Base-by-base conservation (phyloP, 2,888 invertebrate genomes). In the Acanthacorydalis orientalis region DNA sequence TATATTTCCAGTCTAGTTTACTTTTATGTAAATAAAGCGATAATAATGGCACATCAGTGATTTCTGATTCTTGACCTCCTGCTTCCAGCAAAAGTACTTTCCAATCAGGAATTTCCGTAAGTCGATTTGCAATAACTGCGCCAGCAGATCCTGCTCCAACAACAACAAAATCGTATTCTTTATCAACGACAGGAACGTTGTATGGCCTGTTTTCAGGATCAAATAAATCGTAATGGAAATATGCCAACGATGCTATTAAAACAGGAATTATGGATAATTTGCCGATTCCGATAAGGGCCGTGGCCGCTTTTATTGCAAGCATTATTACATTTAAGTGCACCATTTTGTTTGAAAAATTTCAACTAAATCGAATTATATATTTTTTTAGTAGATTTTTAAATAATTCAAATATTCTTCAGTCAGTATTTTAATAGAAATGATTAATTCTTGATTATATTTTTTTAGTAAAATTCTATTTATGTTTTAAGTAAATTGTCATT, bases 1-100 rank as follows among this genome's bases (percentile, higher is more conserved):
- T 75, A 66, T 88, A 91, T 57, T 87, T 86, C 91, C 91, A 91
- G 64, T 91, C 91, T 57, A 89, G 62, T 69, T 85, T 85, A 61
- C 89, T 89, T 58, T 88, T 86, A 64, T 91, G 91, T 57, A 91
- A 70, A 63, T 87, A 91, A 42, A 90, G 63, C 39, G 89, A 89
- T n/a, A 90, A 65, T 44, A 88, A 71, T 0, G 89, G 90, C 4
- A 89, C 88, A 60, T 89, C 89, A 0, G 86, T 82, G 43, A 88
- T 81, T 59, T 88, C 87, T 0, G 84, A 87, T 62, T 90, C 89
- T 54, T 86, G 85, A 0, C 87, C 88, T 9, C 90, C 90, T 0
- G 89, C 89, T 63, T 90, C 90, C 41, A 90, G 57, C 10, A 90
- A 63, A 43, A 90, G 64, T 0, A 89, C 80, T 57, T 76, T 84